Base-by-base conservation (phyloP, 30 jellyfish, hydroid and myxozoan species). In the Sanderia malayensis region DNA sequence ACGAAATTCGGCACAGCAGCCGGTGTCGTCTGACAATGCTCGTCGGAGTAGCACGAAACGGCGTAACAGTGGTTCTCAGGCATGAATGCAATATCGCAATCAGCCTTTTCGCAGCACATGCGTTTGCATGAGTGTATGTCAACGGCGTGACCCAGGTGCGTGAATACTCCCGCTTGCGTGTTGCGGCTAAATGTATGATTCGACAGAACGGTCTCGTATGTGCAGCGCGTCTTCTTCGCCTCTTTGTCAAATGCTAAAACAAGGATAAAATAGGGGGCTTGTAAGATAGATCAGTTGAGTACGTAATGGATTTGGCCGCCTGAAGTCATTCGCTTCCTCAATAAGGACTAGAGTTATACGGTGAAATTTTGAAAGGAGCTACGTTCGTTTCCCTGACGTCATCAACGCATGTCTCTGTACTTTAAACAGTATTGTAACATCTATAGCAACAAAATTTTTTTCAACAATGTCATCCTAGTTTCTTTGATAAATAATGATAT, bases 61-160 rank as follows among this genome's bases (percentile, higher is more conserved):
- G 96, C 96, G 75, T 91, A 91, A 60, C 98, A 91, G 60, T 91
- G 98, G 63, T 91, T 91, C 46, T 91, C 94, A 19, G 98, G 98
- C 98, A 91, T 91, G 60, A 91, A 91, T 7, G 98, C 98, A 0
- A 91, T 85, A 67, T 91, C 98, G 58, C 98, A 91, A 81, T 91
- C 98, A 1, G 95, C 70, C 61, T 69, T 71, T 63, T 91, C 89
- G 71, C 98, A 91, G 58, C 98, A 91, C 86, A 74, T 80, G 33
- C 49, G 80, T 67, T 91, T 91, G 79, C 98, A 91, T 27, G 73
- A 61, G 49, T 91, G 96, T 28, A 91, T 91, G 61, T 84, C 90
- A 1, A 92, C 61, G 41, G 87, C 88, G 73, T 85, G 96, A 25
- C 98, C 98, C 20, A 91, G 93, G 79, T 91, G 98, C 49, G 94